These are phyloP conservation scores for Drosophila pseudotalamancana DNA, from an alignment of 2,888 invertebrate genomes.

Conservation along the genomic window DNA sequence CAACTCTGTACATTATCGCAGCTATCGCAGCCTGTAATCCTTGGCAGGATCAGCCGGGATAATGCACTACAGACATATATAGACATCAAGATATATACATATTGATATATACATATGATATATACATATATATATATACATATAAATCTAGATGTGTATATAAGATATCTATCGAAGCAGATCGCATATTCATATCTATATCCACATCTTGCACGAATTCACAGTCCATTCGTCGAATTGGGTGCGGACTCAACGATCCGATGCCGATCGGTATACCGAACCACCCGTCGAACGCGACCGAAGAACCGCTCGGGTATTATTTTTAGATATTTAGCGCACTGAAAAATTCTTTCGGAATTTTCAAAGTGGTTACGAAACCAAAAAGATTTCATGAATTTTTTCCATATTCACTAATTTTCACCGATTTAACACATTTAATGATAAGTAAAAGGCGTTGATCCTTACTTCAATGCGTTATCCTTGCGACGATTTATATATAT, in stretches of 20 bases:
- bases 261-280: constrained; percentile 44
- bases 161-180: constrained; percentile 27
- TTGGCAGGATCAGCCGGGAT: constrained; percentile 54
- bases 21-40: constrained; percentile 47
- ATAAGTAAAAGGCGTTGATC: constrained; percentile 22
- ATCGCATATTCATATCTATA: constrained; percentile 56
- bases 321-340: constrained; percentile 84
- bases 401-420: constrained; percentile 44
- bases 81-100: constrained; percentile 38
- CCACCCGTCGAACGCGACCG: constrained; percentile 50
- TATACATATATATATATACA: constrained; percentile 38
- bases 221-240: constrained; percentile 74
- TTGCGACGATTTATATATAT: constrained; percentile 67
- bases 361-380: constrained; percentile 81
- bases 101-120: constrained; percentile 30
- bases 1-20: constrained; percentile 35
- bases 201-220: constrained; percentile 64
- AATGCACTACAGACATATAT: constrained; percentile 42
- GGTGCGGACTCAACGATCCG: constrained; percentile 74
- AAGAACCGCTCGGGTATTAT: constrained; percentile 67
- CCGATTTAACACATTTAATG: constrained; percentile 25
- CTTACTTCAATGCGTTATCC: constrained; percentile 76
- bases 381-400: constrained; percentile 60
- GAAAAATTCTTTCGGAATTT: constrained; percentile 74
- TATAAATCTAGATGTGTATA: too few species aligned